Conservation (phyloP, 2,888 invertebrate species). For the Drosophila mayaguana region DNA sequence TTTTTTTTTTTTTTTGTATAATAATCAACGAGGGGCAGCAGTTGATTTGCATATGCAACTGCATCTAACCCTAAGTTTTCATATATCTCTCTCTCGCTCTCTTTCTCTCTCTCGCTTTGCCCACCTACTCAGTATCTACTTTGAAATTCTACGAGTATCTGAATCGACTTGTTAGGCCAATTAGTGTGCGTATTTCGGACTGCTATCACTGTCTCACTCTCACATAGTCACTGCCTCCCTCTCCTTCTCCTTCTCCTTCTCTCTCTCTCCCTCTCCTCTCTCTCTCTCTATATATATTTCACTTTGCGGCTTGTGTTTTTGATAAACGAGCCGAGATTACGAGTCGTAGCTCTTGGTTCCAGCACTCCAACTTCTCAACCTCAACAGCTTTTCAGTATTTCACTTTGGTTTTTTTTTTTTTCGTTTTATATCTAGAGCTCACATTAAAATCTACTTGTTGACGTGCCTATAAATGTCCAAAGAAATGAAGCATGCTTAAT, state of each 20-base stretch:
- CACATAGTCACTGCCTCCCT: not conserved
- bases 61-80: constrained; percentile 6
- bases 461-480: constrained; percentile 69
- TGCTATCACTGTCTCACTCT: constrained; percentile 4
- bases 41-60: constrained; percentile 60
- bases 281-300: not conserved
- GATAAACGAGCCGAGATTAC: constrained; percentile 73
- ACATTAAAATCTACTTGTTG: constrained; percentile 60
- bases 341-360: constrained; percentile 17
- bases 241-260: not conserved
- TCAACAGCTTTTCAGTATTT: constrained; percentile 15
- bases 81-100: not conserved
- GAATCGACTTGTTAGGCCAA: constrained; percentile 65
- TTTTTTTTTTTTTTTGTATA: constrained; percentile 25
- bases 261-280: not conserved
- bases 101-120: not conserved
- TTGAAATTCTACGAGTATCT: constrained; percentile 15
- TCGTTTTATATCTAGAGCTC: constrained; percentile 8
- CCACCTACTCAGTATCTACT: constrained; percentile 6
- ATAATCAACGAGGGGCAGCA: constrained; percentile 41
- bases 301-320: constrained; percentile 28
- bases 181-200: constrained; percentile 68
- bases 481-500: constrained; percentile 76
- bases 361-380: not conserved
- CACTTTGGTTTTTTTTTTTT: constrained; percentile 4